Evolutionary conservation across 1,140 invertebrate species (phyloP).

Genomic region (Triops longicaudatus): DNA sequence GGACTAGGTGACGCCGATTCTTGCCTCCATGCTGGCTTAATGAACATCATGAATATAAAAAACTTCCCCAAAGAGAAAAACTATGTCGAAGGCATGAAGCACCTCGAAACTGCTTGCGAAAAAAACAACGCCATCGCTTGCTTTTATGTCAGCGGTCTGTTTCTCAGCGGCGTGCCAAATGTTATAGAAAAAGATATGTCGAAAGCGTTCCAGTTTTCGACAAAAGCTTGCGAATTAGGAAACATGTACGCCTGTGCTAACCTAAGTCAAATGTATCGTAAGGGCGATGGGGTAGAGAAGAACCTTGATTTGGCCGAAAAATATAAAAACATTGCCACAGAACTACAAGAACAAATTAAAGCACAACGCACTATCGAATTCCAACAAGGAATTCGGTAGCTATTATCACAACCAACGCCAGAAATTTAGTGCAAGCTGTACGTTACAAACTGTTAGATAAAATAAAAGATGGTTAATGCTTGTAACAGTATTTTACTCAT

Average conservation of each 20-base stretch:
- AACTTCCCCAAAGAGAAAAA: slow-evolving; percentile 34
- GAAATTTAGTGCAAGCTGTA: background rate
- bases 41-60: slow-evolving; percentile 46
- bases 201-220: slow-evolving; percentile 63
- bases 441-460: background rate
- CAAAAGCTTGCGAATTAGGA: slow-evolving; percentile 65
- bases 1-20: slow-evolving; percentile 53
- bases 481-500: background rate
- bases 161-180: slow-evolving; percentile 57
- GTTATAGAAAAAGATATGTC: slow-evolving; percentile 59
- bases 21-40: slow-evolving; percentile 64
- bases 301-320: slow-evolving; percentile 57
- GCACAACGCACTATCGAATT: slow-evolving; percentile 51
- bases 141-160: slow-evolving; percentile 67
- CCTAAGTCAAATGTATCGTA: slow-evolving; percentile 67
- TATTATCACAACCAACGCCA: background rate
- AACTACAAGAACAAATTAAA: slow-evolving; percentile 56
- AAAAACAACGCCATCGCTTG: slow-evolving; percentile 60
- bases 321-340: slow-evolving; percentile 58
- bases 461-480: background rate
- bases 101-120: slow-evolving; percentile 61
- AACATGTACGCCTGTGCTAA: slow-evolving; percentile 80
- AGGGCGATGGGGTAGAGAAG: slow-evolving; percentile 55
- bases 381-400: slow-evolving; percentile 49
- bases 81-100: slow-evolving; percentile 48